Base-by-base conservation (phyloP, 2,113 vertebrate genomes). In the Pica pica region DNA sequence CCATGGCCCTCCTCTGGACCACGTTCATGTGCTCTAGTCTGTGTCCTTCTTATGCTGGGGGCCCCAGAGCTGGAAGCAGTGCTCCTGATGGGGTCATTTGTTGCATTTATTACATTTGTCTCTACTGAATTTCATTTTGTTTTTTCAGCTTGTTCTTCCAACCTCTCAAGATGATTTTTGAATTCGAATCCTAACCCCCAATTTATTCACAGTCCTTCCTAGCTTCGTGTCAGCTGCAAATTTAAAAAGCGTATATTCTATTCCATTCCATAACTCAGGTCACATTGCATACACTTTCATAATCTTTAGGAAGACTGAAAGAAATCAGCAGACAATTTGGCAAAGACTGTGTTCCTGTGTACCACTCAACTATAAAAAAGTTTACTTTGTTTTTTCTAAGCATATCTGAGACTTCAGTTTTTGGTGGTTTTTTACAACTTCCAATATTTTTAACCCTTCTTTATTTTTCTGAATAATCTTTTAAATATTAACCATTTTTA, bases 221-320 rank as follows among this genome's bases (percentile, higher is more conserved):
- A 90, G 63, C 60, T 86, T 92, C 23, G 20, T 89, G 83, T 92
- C 86, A 94, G 52, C 86, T 95, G 42, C 63, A 83, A 94, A 90
- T 96, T 83, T 86, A 80, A 55, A 74, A 96, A 94, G 50, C 77
- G 31, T 67, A 28, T 81, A 84, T 89, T 94, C 39, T 13, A 41
- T 41, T 41, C 76, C 33, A 59, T 92, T 92, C 47, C 64, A 67
- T 74, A 87, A 70, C 64, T 92, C 64, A n/a, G 71, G 64, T 92
- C 68, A 77, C 61, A 94, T 53, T 26, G 57, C 68, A 93, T 52
- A 50, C 42, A 60, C 37, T 46, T 70, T 77, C 41, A 67, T 75
- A 67, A 44, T 35, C 70, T 61, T 75, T 86, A 49, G 74, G 81
- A 96, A 77, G 39, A 71, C 26, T 78, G 65, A 89, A 84, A 93